Evolutionary conservation across 2,113 vertebrate species (phyloP), one percentile per base, ranked within the genome.

Genomic region (Silurus asotus): DNA sequence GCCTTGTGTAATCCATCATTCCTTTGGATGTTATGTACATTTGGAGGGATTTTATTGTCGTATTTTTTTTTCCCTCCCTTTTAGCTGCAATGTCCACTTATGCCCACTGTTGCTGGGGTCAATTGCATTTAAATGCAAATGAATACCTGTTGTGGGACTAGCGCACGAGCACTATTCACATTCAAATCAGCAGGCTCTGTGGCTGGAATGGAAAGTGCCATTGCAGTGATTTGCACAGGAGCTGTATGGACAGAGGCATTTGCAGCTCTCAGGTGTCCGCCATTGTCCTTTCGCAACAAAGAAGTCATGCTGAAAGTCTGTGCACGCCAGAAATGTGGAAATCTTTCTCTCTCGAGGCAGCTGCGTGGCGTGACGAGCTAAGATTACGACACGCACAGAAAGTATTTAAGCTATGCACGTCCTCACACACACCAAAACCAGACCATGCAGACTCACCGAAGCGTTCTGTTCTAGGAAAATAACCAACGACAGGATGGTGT

Each of bases 81-180:
- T 37, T 45, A 69, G 77, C 61, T 51, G 56, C 61, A 88, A 59
- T 58, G 88, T 89, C 88, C 88, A 88, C 77, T 87, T 48, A 20
- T 80, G 83, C 23, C 84, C 76, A 49, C 81, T 79, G 80, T 55
- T 65, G 55, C 78, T 81, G 83, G 55, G 86, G 89, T 86, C 86
- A 86, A 76, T 51, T 49, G 85, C 86, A 90, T 90, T 90, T 86
- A 90, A 86, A 90, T 90, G 89, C 88, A 88, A 87, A 90, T 89
- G 83, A 82, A 81, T 76, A 81, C 84, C 82, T 89, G 89, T 87
- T 85, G 88, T 88, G 89, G 74, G 59, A 58, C 83, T 49, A 80
- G 85, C 77, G 77, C 84, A 78, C 56, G 72, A 80, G 89, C 89
- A 79, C 80, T 72, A 89, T 88, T 86, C 88, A 88, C 82, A 87